Evolutionary conservation across 2,113 vertebrate genomes (phyloP), one percentile per base, ranked within the genome.

Genomic region (Anas platyrhynchos): DNA sequence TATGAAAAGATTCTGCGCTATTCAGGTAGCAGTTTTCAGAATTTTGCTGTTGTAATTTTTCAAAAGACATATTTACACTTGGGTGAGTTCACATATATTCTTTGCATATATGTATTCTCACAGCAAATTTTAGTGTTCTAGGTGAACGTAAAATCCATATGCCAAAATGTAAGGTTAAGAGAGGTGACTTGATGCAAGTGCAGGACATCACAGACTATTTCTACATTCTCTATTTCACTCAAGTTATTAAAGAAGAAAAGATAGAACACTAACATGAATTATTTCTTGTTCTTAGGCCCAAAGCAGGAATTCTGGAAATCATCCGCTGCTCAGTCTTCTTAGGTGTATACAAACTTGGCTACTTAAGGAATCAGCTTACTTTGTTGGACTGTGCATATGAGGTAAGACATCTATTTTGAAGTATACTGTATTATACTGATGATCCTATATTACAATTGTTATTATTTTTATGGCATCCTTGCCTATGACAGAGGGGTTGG

Each of bases 271-370:
- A 15, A 80, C 87, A 36, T 83, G 43, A 50, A 91, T 91, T 88
- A 13, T 1, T 59, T 93, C 25, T 46, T 7, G 17, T 90, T 96
- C 91, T 62, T 96, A 99, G 99, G 92, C 96, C 98, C 8, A 74
- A 86, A 54, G 98, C 98, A 6, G 93, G 97, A 25, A 9, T 97
- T 80, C 23, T 98, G 96, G 99, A 99, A 98, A 92, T 96, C 48
- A 66, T 98, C 4, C 98, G 98, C 62, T 99, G 98, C 55, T 94
- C 96, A 8, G 6, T 97, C 78, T 98, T 99, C 72, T 20, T 99
- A 59, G 83, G 38, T 10, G 71, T 98, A 68, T 96, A 89, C 74
- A 93, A 92, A 89, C 95, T 93, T 66, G 96, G 97, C 71, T 96
- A 93, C 54, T 16, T 98, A 78, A 98, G 93, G 44, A 95, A 97